phyloP scores from a whole-genome alignment of 2,113 vertebrate species.

The Saccopteryx leptura region DNA sequence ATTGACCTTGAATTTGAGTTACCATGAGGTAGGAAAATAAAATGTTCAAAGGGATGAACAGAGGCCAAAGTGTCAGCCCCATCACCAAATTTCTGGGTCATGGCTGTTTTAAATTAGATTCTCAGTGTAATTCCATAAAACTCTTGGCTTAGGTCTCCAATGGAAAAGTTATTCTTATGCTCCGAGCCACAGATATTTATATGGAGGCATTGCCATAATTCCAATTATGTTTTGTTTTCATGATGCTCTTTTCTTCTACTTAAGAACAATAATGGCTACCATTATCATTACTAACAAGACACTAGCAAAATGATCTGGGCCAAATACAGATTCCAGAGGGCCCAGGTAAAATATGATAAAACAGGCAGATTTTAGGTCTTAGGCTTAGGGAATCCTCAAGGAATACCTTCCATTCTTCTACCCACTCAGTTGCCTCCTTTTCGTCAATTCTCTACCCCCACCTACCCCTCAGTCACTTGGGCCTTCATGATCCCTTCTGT shows the following conservation, averaged over 20 bases:
- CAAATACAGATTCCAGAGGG: background rate
- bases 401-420: background rate
- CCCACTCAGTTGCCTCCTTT: background rate
- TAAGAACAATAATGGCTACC: background rate
- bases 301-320: conserved; percentile 26
- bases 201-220: conserved; percentile 45
- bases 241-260: conserved; percentile 15
- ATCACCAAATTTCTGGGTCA: conserved; percentile 57
- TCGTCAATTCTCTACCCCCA: background rate
- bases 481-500: background rate
- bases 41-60: background rate
- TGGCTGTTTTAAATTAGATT: conserved; percentile 75
- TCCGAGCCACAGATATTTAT: conserved; percentile 41
- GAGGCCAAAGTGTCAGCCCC: conserved; percentile 3
- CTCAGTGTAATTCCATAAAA: background rate
- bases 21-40: background rate
- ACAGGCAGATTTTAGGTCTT: background rate
- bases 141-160: background rate
- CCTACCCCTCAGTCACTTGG: background rate
- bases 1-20: background rate
- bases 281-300: conserved; percentile 5
- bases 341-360: background rate
- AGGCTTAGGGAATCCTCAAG: conserved; percentile 24
- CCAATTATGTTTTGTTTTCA: conserved; percentile 59
- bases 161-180: conserved; percentile 71